Base-by-base conservation (phyloP, 2,888 invertebrate genomes). In the Trachelus troglodyta region DNA sequence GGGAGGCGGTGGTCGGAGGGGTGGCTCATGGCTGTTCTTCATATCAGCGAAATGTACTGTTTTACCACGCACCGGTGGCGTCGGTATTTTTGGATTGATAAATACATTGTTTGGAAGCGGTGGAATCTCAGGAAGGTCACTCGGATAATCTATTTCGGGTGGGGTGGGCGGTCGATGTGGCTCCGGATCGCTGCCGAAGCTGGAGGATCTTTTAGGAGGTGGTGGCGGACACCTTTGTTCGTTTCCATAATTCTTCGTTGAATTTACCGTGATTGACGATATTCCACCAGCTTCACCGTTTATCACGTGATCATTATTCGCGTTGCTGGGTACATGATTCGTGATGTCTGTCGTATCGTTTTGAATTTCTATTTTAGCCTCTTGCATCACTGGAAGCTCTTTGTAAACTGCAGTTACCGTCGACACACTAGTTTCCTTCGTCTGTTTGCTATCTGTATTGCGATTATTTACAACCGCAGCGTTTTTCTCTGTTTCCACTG, bases 91-190 rank as follows among this genome's bases (percentile, higher is more conserved):
- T 73, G 34, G 77, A 56, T 69, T 33, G 68, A 75, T 31, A 73
- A 74, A 56, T 34, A 79, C 77, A 79, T 80, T 79, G 56, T 74
- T 80, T 12, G 85, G 84, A 40, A 83, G 79, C 34, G 81, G 77
- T 34, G 84, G 84, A 77, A 85, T 79, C 82, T 83, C 82, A 34
- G 86, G 86, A 34, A 79, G 77, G 68, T 83, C 80, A 15, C 78
- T 76, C 23, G 82, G 81, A 69, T 82, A 85, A 81, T 87, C 85
- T 79, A 85, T 80, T 79, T 84, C 81, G 33, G 85, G 83, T 71
- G 83, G 84, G 76, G 83, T 83, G n/a, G 83, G 82, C 23, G 84
- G 82, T 80, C 84, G 81, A 33, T 68, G 79, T 34, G 81, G 76
- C 80, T 86, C 85, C n/a, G 77, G 76, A 35, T 85, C 84, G 75